phyloP scores from a whole-genome alignment of 2,888 invertebrate genomes.

The Apamea crenata region DNA sequence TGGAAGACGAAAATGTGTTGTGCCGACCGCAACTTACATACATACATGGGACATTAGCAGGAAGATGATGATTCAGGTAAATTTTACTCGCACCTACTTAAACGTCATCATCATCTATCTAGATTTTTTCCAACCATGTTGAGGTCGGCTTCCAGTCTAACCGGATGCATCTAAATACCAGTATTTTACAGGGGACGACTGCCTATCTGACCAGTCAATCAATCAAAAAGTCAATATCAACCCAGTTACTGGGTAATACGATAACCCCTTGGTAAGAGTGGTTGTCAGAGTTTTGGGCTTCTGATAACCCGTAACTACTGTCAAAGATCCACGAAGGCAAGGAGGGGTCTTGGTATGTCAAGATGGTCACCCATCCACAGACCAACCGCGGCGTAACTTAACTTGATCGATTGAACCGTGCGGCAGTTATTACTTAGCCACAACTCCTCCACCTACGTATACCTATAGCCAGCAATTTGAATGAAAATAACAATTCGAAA shows the following conservation, averaged over 20 bases:
- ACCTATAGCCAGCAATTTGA: neutral
- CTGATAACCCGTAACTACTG: neutral
- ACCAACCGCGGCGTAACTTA: neutral
- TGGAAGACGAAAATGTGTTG: neutral
- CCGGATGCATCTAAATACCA: neutral
- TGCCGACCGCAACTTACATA: neutral
- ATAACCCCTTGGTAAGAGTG: neutral
- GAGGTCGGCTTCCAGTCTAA: neutral
- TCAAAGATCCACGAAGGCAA: neutral
- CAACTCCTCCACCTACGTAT: neutral
- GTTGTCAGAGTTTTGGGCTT: neutral
- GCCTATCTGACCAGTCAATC: neutral
- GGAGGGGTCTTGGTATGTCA: neutral
- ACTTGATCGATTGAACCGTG: neutral
- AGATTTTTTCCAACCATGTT: neutral
- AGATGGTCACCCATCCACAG: neutral
- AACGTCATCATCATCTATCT: neutral
- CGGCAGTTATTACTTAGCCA: neutral
- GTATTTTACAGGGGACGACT: no score
- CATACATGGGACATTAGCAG: no score
- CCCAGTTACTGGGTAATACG: neutral
- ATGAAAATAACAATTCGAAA: neutral
- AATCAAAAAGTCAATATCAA: no score
- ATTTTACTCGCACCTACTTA: neutral
- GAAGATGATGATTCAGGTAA: neutral